A percentile compares a stretch with the other conserved stretches of the same genome.
Conservation (phyloP, 2,888 invertebrate species). For the Apodemia mormo region DNA sequence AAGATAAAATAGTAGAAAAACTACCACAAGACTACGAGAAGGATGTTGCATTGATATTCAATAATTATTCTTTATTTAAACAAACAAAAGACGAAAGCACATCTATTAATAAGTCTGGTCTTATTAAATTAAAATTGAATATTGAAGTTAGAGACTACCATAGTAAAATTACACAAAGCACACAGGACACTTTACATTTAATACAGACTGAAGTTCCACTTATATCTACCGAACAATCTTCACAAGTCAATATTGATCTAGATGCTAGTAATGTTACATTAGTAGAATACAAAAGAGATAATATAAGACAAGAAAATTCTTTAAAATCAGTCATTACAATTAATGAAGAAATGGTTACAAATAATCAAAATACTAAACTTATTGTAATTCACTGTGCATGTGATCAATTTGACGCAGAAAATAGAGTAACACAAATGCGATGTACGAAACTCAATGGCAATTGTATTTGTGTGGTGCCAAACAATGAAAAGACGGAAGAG, state of each 20-base stretch:
- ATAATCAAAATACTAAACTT: slow-evolving; percentile 24
- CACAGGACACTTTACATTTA: slow-evolving; percentile 23
- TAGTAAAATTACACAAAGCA: slow-evolving; percentile 30
- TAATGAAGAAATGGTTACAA: not conserved
- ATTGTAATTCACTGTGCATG: slow-evolving; percentile 34
- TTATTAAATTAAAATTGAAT: slow-evolving; percentile 53
- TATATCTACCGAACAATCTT: slow-evolving; percentile 43
- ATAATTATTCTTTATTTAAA: not conserved
- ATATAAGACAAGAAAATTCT: slow-evolving; percentile 11
- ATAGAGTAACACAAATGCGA: not conserved
- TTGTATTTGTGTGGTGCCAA: slow-evolving; percentile 8
- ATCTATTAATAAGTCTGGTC: slow-evolving; percentile 47
- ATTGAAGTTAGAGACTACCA: slow-evolving; percentile 49
- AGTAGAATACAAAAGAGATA: slow-evolving; percentile 20
- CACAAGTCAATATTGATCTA: slow-evolving; percentile 44
- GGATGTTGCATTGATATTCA: not conserved
- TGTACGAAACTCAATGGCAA: slow-evolving; percentile 16
- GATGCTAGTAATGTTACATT: slow-evolving; percentile 31
- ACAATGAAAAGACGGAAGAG: not conserved
- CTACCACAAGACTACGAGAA: not conserved
- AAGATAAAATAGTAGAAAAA: not conserved
- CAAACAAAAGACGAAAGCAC: slow-evolving; percentile 29
- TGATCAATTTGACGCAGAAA: slow-evolving; percentile 20
- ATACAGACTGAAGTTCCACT: slow-evolving; percentile 35
- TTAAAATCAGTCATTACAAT: not conserved